phyloP scores from a whole-genome alignment of 2,797 vertebrate genomes.

The Pseudomugil gertrudae region DNA sequence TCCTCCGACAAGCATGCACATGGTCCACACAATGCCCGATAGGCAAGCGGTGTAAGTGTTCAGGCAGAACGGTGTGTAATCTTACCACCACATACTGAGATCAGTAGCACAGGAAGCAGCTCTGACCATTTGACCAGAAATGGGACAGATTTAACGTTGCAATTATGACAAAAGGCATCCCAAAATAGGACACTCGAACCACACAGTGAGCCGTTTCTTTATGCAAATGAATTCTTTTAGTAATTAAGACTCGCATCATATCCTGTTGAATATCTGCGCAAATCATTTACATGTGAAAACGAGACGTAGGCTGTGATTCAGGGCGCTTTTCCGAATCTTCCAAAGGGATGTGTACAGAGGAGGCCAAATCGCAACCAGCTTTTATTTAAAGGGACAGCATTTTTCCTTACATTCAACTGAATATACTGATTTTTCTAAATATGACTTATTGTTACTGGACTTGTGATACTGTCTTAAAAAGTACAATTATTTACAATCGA shows the following conservation, averaged over 20 bases:
- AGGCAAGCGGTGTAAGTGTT: constrained; percentile 36
- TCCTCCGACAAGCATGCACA: constrained; percentile 45
- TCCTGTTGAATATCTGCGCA: constrained; percentile 11
- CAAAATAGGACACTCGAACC: constrained; percentile 18
- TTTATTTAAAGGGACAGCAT: not conserved
- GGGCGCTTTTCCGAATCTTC: not conserved
- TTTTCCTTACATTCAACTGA: not conserved
- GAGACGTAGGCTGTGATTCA: not conserved
- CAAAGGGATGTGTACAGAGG: not conserved
- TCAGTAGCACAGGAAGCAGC: constrained; percentile 55
- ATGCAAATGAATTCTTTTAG: constrained; percentile 14
- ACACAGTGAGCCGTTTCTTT: constrained; percentile 12
- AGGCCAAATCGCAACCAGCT: not conserved
- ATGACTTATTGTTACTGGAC: not conserved
- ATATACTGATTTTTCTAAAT: not conserved
- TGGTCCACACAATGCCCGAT: constrained; percentile 17
- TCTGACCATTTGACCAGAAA: constrained; percentile 58
- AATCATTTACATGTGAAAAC: constrained; percentile 12
- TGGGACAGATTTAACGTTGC: constrained; percentile 46
- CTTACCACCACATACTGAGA: constrained; percentile 54
- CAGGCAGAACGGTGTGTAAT: constrained; percentile 50
- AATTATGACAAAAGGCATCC: constrained; percentile 52
- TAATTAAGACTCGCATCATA: constrained; percentile 9
- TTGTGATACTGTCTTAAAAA: not conserved
- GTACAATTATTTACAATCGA: not conserved